Base-by-base conservation (phyloP, 2,113 vertebrate species). In the Eupsittula cactorum region DNA sequence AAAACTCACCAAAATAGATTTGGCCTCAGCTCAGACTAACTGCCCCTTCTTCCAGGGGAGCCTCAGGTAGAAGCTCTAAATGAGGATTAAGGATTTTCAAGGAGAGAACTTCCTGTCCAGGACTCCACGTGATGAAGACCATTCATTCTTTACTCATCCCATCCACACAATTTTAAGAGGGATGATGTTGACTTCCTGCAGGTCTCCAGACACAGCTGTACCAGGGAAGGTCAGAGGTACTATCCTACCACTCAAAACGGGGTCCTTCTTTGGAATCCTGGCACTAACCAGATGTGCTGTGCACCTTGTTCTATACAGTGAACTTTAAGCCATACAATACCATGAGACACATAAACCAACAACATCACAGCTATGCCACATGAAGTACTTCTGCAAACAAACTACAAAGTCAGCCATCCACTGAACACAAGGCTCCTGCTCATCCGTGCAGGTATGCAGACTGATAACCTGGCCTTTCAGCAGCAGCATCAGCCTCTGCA, bases 161-260 rank as follows among this genome's bases (percentile, higher is more conserved):
- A 23, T 19, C 46, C 24, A 33, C 16, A n/a, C 35, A 78, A 53
- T 23, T 17, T 52, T 8, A 64, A 73, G 21, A 6, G 11, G 44
- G 41, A 85, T 68, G 31, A 2, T 2, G 6, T 10, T 13, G 29
- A 29, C 35, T 11, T 60, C 16, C 35, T 6, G 5, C 39, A 63
- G 53, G 25, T 63, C 46, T 35, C 47, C 50, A n/a, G 44, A 25
- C n/a, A 28, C 57, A 39, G 31, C 50, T 19, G 13, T 33, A 19
- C 10, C 2, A 1, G 33, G 19, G 13, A 50, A 35, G 13, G 39
- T 50, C 57, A 68, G 29, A 76, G 29, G 27, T 2, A 1, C 33
- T 11, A 13, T 2, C 29, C 73, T 46, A 2, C 23, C 5, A 16
- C 29, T 65, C 65, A 39, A 20, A 76, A 29, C 0, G 0, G 28